Evolutionary conservation across 2,888 invertebrate genomes (phyloP), one percentile per base, ranked within the genome.

Genomic region (Nemotelus nigrinus): DNA sequence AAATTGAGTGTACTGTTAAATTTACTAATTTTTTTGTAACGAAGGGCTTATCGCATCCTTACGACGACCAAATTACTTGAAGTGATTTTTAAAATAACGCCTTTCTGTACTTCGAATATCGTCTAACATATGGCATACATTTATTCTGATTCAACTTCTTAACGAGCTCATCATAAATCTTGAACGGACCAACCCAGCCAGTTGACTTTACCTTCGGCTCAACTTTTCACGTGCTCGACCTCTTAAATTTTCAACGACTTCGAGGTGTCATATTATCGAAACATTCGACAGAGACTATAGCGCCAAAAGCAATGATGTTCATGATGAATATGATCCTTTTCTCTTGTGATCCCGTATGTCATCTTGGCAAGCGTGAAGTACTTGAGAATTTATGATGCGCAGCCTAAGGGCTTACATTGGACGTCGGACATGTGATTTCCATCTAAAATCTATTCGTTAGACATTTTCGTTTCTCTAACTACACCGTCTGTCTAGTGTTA

Each of bases 311-410:
- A 25, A 25, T 25, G 25, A 25, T 25, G 25, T 25, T 25, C 25
- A 63, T 57, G 48, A 53, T 58, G 72, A 72, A 72, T 58, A 72
- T 72, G 72, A 72, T 71, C 71, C 71, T 55, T 71, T 71, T 71
- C 45, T 72, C 72, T 58, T 72, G 72, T 47, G 58, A 58, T 58
- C 47, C 70, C 72, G 57, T 72, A 57, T 58, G 58, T 57, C 72
- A 7, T 72, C 58, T 55, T 70, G 43, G 53, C 70, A 53, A 70
- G 70, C 70, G 53, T 70, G 70, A 70, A 70, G 43, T 25, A 55
- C 70, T 70, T 70, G 50, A 55, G 43, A 50, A 70, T 53, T 70
- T 70, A 70, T 70, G 3, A 47, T 8, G 47, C 57, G 10, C 57
- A 48, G 39, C 70, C 44, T 50, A 68, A 68, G 53, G 70, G 70